A percentile compares a stretch with the other conserved stretches of the same genome.
phyloP scores from a whole-genome alignment of 2,797 vertebrate genomes.

The Liparis tanakae region DNA sequence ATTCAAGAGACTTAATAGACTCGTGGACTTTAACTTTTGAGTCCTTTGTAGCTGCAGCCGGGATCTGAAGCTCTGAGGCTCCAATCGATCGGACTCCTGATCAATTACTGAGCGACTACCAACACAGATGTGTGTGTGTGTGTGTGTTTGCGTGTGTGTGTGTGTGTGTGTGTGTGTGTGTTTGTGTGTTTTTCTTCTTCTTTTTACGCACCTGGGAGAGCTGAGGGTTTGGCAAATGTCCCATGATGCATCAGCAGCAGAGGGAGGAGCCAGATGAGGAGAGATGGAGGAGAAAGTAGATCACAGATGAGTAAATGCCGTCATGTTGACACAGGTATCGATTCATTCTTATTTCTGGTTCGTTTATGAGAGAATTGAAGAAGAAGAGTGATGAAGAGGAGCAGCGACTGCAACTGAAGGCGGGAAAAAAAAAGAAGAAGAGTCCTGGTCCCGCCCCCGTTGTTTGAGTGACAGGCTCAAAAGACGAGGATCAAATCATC shows the following conservation, averaged over 20 bases:
- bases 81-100: slow-evolving; percentile 62
- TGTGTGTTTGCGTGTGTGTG: too few species aligned
- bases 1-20: too few species aligned
- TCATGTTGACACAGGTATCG: slow-evolving; percentile 1
- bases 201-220: slow-evolving; percentile 79
- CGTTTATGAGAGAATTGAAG: slow-evolving; percentile 2
- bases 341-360: slow-evolving; percentile 1
- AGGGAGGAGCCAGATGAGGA: slow-evolving; percentile 1
- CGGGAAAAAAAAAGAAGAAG: not conserved
- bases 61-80: slow-evolving; percentile 57
- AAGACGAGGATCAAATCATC: too few species aligned
- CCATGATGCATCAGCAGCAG: slow-evolving; percentile 47
- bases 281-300: slow-evolving; percentile 4
- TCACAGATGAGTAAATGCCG: slow-evolving; percentile 14
- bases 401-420: slow-evolving; percentile 9
- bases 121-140: slow-evolving; percentile 8
- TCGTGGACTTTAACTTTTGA: slow-evolving; percentile 6
- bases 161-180: too few species aligned
- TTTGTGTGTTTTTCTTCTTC: too few species aligned
- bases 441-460: not conserved
- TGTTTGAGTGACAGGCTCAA: slow-evolving; percentile 8
- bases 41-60: slow-evolving; percentile 13
- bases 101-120: slow-evolving; percentile 64
- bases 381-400: slow-evolving; percentile 8
- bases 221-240: slow-evolving; percentile 56